Base-by-base conservation (phyloP, 2,113 vertebrate species). In the Actinemys pallida region DNA sequence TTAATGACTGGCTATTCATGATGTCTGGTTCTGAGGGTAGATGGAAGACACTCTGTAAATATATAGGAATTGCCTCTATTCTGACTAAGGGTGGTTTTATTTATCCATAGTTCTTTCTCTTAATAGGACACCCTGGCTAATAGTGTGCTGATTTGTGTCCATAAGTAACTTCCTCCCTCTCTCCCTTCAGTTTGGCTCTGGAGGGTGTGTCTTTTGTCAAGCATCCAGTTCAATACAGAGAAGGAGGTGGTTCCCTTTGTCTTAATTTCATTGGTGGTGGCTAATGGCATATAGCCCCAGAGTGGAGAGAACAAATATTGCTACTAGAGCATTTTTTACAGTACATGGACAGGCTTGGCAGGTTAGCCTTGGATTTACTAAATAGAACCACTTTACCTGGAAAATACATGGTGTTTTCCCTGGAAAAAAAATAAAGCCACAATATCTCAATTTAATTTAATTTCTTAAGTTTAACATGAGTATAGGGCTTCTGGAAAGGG, bases 271-370 rank as follows among this genome's bases (percentile, higher is more conserved):
- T 39, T 39, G 88, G 89, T 49, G 75, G 84, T 94, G 81, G 49
- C 83, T 69, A 39, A 69, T 95, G 97, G 92, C 95, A 24, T 19
- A 5, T 5, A 19, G 86, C 89, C 90, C 87, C 59, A 5, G 82
- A 82, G 88, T 81, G 88, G 90, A 79, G 52, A 85, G 72, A 95
- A 85, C 13, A 93, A 52, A 2, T 20, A 0, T 54, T 57, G 81
- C 94, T 84, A 47, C 81, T 50, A 80, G 10, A 93, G 85, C 92
- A 92, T 97, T 97, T 95, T 94, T 97, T 49, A 94, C 96, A 97
- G 94, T 97, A 96, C 95, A 94, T 95, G 96, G 96, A 81, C 11
- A 87, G 56, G 7, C 1, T 2, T 52, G 93, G 84, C 56, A 85
- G 96, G 95, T 95, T 11, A 27, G 79, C 53, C 82, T 90, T 85